Base-by-base conservation (phyloP, 2,888 invertebrate genomes). In the Neoitamus cyanurus region DNA sequence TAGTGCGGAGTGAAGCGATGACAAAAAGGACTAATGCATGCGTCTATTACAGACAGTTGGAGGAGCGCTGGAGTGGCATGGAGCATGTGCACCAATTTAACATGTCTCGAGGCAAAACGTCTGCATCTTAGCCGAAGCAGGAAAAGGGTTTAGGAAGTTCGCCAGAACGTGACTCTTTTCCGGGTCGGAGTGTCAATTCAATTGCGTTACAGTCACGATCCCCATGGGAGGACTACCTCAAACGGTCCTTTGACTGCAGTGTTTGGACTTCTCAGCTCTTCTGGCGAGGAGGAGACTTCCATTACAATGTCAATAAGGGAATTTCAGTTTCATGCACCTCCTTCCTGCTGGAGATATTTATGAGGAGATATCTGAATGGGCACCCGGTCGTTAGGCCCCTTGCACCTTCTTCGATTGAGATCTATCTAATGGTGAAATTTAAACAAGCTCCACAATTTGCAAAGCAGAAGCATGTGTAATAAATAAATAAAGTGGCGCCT, bases 141-240 rank as follows among this genome's bases (percentile, higher is more conserved):
- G 78, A 69, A 70, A 69, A 84, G 84, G 84, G 72, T 70, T 46
- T 78, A 78, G 84, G 84, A 80, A 84, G 72, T 58, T 77, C 69
- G 20, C 37, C 70, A 58, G 80, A 84, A 84, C 84, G 84, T 84
- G 84, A 84, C 84, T 84, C 78, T 46, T 80, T 80, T 48, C 69
- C 20, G 37, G 80, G 30, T 42, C 72, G 36, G 46, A 84, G 78
- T 84, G 84, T 84, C 84, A 84, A 84, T 77, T 77, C 70, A 78
- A 84, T 84, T 84, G 84, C 84, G 84, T 84, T 75, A 72, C 58
- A 75, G 84, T 75, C 84, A 84, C 84, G 84, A 84, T 77, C 36
- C 48, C 37, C 6, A 20, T 25, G 77, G 72, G 48, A 77, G 28
- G 72, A 37, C 73, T 48, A 83, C 83, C 37, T 48, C 78, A 78